Conservation (phyloP, 2,113 vertebrate species). For the Tamias sibiricus region DNA sequence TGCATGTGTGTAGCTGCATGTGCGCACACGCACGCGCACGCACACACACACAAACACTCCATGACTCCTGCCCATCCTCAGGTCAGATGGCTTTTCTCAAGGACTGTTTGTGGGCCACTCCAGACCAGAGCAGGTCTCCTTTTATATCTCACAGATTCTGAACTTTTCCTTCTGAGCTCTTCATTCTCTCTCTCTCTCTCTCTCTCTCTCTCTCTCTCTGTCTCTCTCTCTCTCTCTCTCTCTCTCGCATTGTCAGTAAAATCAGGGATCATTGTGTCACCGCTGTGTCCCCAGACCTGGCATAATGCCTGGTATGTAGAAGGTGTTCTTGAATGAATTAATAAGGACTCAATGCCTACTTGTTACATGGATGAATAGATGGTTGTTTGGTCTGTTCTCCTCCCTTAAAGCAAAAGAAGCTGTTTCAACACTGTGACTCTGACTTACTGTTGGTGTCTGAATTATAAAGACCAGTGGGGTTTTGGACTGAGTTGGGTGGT, state of each 20-base stretch:
- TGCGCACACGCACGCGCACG: background rate
- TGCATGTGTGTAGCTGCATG: background rate
- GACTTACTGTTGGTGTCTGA: conserved; percentile 73
- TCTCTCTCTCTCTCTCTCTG: background rate
- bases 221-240: conserved; percentile 39
- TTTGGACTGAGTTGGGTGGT: conserved; percentile 54
- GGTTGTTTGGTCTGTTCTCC: conserved; percentile 78
- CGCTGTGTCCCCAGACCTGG: conserved; percentile 71
- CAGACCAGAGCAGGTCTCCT: background rate
- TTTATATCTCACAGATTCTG: background rate
- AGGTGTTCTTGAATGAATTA: conserved; percentile 82
- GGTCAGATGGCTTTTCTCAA: conserved; percentile 19
- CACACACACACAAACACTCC: background rate
- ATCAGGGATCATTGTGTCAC: conserved; percentile 70
- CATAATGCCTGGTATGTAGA: conserved; percentile 74
- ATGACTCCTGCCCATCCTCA: background rate
- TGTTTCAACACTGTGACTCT: conserved; percentile 78
- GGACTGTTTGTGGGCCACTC: background rate
- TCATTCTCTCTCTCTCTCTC: conserved; percentile 5
- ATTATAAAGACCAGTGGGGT: conserved; percentile 74
- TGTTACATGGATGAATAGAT: conserved; percentile 79
- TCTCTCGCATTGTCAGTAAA: conserved; percentile 72
- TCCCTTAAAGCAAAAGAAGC: conserved; percentile 80
- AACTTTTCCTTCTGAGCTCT: conserved; percentile 45
- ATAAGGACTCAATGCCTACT: conserved; percentile 78